Percentiles rank a stretch among this genome's conserved stretches.
These are phyloP conservation scores for Tupaia tana DNA, from an alignment of 2,113 vertebrate genomes.

Conservation along the genomic window DNA sequence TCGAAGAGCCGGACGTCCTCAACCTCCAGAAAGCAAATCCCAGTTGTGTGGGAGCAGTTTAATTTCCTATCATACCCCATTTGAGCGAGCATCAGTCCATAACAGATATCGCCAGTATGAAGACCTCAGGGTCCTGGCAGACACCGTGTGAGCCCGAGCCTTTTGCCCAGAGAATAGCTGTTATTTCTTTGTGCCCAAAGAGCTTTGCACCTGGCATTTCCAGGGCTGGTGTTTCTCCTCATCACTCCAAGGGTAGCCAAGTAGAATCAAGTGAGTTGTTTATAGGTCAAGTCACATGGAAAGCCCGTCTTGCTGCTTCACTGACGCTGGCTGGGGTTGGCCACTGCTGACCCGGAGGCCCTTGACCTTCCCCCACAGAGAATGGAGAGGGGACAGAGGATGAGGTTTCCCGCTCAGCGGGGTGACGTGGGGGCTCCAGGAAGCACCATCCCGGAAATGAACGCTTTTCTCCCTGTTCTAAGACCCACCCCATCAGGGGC, in stretches of 20 bases:
- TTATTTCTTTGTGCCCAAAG: neutral
- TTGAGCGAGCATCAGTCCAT: neutral
- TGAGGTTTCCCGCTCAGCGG: no score
- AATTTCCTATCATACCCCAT: neutral
- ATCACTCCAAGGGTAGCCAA: neutral
- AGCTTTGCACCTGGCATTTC: accelerated
- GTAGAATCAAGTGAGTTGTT: neutral
- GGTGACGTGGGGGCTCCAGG: accelerated
- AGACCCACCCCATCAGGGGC: neutral
- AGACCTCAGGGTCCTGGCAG: accelerated
- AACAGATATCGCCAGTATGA: no score
- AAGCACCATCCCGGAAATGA: accelerated
- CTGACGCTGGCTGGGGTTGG: accelerated
- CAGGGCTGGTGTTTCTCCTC: accelerated
- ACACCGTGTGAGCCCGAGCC: no score
- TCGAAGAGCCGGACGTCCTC: accelerated
- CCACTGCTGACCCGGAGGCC: accelerated
- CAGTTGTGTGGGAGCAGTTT: accelerated
- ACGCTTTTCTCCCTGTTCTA: neutral
- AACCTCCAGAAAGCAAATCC: neutral
- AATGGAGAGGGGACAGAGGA: accelerated
- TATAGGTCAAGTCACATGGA: accelerated
- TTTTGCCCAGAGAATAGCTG: accelerated
- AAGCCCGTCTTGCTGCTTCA: accelerated
- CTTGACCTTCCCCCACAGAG: accelerated